These are phyloP conservation scores for Miltochrista miniata DNA, from an alignment of 2,888 invertebrate genomes.

Conservation along the genomic window DNA sequence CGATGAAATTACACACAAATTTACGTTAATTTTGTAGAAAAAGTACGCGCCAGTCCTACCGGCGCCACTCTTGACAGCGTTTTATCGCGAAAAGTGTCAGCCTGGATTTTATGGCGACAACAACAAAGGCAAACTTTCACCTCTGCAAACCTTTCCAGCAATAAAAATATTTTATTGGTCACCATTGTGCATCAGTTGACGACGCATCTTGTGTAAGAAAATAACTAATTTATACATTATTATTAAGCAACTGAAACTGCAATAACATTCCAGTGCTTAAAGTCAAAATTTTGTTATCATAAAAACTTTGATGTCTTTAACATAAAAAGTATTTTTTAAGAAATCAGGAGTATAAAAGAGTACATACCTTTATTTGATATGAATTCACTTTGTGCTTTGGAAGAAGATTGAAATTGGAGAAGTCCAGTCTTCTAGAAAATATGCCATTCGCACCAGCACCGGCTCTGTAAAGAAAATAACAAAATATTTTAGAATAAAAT, in stretches of 20 bases:
- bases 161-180: slow-evolving; percentile 65
- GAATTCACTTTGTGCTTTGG: slow-evolving; percentile 98
- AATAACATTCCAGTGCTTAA: no score
- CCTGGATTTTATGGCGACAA: slow-evolving; percentile 64
- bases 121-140: slow-evolving; percentile 75
- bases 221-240: no score
- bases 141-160: slow-evolving; percentile 59
- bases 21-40: slow-evolving; percentile 58
- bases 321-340: slow-evolving; percentile 57
- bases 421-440: slow-evolving; percentile 96
- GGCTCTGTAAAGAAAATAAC: slow-evolving; percentile 84
- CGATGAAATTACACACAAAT: slow-evolving; percentile 67
- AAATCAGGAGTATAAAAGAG: neutral
- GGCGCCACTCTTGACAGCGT: slow-evolving; percentile 64
- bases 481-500: no score
- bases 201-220: no score
- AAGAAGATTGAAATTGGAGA: slow-evolving; percentile 96
- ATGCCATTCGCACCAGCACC: slow-evolving; percentile 96
- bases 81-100: slow-evolving; percentile 76
- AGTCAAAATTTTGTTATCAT: no score
- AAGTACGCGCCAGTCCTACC: slow-evolving; percentile 43
- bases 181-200: no score
- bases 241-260: no score
- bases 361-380: slow-evolving; percentile 97
- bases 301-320: no score